Evolutionary conservation across 2,113 vertebrate species (phyloP).

Genomic region (Vombatus ursinus): DNA sequence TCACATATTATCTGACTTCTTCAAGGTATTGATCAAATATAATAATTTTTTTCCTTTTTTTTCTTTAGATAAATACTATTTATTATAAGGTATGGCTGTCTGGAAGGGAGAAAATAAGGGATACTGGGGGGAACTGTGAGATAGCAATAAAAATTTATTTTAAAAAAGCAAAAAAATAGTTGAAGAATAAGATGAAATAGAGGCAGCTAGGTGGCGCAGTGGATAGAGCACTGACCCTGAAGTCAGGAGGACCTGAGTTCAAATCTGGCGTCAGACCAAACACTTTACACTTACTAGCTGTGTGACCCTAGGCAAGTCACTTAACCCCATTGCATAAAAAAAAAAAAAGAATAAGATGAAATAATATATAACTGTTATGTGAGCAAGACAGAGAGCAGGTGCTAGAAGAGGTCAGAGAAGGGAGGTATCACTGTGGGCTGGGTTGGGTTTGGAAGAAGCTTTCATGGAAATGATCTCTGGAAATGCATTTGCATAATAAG

Average conservation of each 20-base stretch:
- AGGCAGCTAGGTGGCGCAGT: too few relatives aligned
- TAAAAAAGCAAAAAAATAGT: not conserved
- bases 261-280: too few relatives aligned
- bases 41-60: not conserved
- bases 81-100: too few relatives aligned
- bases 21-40: not conserved
- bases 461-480: not conserved
- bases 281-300: too few relatives aligned
- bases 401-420: not conserved
- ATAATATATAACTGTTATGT: not conserved
- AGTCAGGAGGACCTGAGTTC: too few relatives aligned
- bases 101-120: not conserved
- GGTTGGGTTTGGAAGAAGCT: not conserved
- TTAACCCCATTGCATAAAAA: too few relatives aligned
- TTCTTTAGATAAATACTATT: not conserved
- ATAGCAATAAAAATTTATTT: not conserved
- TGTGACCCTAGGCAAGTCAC: too few relatives aligned
- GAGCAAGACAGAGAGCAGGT: not conserved
- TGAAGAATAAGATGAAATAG: not conserved
- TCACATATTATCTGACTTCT: not conserved
- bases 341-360: not conserved
- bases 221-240: too few relatives aligned
- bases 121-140: not conserved
- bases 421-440: not conserved
- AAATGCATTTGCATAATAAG: too few relatives aligned